A percentile compares a stretch with the other conserved stretches of the same genome.
phyloP scores from a whole-genome alignment of 2,888 invertebrate species.

The Drosophila macrospina region DNA sequence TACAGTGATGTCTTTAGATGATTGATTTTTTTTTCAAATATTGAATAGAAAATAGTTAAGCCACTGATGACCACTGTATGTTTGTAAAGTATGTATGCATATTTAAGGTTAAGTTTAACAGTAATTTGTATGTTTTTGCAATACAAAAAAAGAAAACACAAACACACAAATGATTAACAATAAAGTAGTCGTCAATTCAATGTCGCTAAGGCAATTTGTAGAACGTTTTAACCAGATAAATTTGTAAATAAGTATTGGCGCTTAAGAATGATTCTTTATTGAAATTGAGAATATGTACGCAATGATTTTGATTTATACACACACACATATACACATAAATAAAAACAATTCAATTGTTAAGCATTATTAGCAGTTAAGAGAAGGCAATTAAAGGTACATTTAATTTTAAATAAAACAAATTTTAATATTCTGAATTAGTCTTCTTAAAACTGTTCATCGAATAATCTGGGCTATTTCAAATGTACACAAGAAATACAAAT shows the following conservation, averaged over 20 bases:
- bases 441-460: not conserved
- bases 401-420: constrained; percentile 74
- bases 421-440: constrained; percentile 50
- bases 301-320: constrained; percentile 44
- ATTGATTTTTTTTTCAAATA: constrained; percentile 53
- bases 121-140: constrained; percentile 70
- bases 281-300: constrained; percentile 25
- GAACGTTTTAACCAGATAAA: constrained; percentile 61
- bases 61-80: constrained; percentile 69
- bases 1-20: constrained; percentile 49
- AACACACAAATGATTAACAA: constrained; percentile 46
- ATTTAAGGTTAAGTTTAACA: constrained; percentile 61
- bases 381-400: constrained; percentile 79
- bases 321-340: constrained; percentile 39
- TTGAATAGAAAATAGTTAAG: constrained; percentile 62
- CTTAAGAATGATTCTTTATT: constrained; percentile 56
- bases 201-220: constrained; percentile 62
- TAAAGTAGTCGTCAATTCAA: constrained; percentile 72
- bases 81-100: constrained; percentile 78
- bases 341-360: constrained; percentile 81
- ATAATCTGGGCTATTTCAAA: not conserved
- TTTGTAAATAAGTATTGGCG: constrained; percentile 71
- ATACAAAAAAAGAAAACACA: constrained; percentile 48
- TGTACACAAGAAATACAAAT: constrained; percentile 4
- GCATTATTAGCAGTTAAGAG: constrained; percentile 76